Base-by-base conservation (phyloP, 1,140 invertebrate genomes). In the Euglossa dilemma region DNA sequence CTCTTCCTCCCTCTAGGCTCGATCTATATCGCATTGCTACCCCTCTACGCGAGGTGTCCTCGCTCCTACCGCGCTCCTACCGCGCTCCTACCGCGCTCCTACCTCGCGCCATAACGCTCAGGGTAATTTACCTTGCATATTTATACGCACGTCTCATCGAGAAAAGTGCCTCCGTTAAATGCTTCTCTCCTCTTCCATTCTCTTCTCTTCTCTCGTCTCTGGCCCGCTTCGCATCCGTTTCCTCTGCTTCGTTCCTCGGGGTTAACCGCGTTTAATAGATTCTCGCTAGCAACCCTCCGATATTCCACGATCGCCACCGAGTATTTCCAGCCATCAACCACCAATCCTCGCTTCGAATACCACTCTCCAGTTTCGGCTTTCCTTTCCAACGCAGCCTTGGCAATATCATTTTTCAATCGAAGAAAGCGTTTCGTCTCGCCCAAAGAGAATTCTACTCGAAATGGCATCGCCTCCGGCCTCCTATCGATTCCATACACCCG, bases 11-110 rank as follows among this genome's bases (percentile, higher is more conserved):
- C 52, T 59, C 61, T 54, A 61, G 67, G 28, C 57, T 47, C 83
- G 83, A 85, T 90, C 83, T 86, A 86, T 89, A 90, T 90, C 89
- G 88, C 86, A 88, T 88, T 89, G 83, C 85, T 85, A 82, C 61
- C 80, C 74, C 75, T 79, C 43, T 83, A 82, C 79, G 3, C 85
- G 79, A 79, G 79, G 84, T 87, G 76, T 89, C 83, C 79, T 83
- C 71, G 69, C 52, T 74, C 56, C 43, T 71, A 43, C n/a, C 69
- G 80, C 77, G 64, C 76, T 61, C 80, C 69, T n/a, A n/a, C n/a
- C n/a, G n/a, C n/a, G n/a, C n/a, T n/a, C n/a, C n/a, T n/a, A n/a
- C 83, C 79, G 80, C 71, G 69, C 52, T 74, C 56, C 43, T 71
- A 43, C n/a, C 69, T 83, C 77, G 64, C 76, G 66, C 80, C 69